These are phyloP conservation scores for Brachyptera putata DNA, from an alignment of 2,888 invertebrate genomes.

Conservation along the genomic window DNA sequence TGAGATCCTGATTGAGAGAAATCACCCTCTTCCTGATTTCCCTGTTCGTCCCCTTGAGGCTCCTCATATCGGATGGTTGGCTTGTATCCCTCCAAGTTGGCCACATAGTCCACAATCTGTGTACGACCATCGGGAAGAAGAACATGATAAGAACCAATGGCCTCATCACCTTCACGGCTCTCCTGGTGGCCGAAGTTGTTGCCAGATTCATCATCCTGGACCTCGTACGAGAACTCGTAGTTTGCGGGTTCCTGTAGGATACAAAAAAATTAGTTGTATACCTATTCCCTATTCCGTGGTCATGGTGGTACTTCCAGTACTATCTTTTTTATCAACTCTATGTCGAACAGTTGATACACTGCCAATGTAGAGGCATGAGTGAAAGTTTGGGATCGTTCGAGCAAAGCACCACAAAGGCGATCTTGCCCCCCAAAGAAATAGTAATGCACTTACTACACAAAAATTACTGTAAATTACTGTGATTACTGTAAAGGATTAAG, in stretches of 20 bases:
- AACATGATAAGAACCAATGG: slow-evolving; percentile 61
- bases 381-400: too few relatives aligned
- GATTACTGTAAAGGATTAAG: too few relatives aligned
- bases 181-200: slow-evolving; percentile 62
- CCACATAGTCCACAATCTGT: slow-evolving; percentile 61
- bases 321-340: too few relatives aligned
- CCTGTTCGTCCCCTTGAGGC: slow-evolving; percentile 14
- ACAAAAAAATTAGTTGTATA: too few relatives aligned
- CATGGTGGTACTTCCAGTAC: too few relatives aligned
- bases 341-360: too few relatives aligned
- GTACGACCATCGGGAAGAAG: slow-evolving; percentile 60
- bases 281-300: too few relatives aligned
- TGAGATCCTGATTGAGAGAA: slow-evolving; percentile 40
- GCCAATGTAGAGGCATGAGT: too few relatives aligned
- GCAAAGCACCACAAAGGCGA: too few relatives aligned
- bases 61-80: slow-evolving; percentile 54
- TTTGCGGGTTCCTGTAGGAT: slow-evolving; percentile 60
- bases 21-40: background rate
- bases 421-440: too few relatives aligned
- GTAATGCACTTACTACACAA: too few relatives aligned
- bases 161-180: slow-evolving; percentile 58
- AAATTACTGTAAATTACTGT: too few relatives aligned
- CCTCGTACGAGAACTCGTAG: slow-evolving; percentile 62
- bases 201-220: slow-evolving; percentile 54
- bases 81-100: slow-evolving; percentile 57